A percentile compares a stretch with the other conserved stretches of the same genome.
Evolutionary conservation across 2,797 vertebrate species (phyloP).

Genomic region (Austrolebias charrua): DNA sequence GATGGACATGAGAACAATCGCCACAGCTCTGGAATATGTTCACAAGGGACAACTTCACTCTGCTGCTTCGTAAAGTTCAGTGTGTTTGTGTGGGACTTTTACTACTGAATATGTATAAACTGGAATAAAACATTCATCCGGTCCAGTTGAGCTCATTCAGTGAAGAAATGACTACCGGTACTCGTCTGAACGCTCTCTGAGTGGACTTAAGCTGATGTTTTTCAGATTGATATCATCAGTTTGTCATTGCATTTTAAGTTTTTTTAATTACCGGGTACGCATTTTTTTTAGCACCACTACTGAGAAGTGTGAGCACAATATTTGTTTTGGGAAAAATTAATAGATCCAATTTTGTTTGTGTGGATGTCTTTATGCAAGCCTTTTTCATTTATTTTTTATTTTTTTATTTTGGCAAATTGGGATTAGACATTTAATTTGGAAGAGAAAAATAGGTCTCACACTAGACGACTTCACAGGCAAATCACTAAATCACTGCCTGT

Average conservation of each 20-base stretch:
- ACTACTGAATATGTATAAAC: conserved; percentile 17
- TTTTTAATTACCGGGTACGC: too few relatives aligned
- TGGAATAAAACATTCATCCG: conserved; percentile 23
- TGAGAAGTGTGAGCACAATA: background rate
- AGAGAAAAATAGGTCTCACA: background rate
- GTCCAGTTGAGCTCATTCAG: background rate
- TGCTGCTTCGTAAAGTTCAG: conserved; percentile 74
- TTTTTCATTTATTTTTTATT: background rate
- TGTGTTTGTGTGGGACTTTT: background rate
- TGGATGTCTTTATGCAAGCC: background rate
- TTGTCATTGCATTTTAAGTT: conserved; percentile 9
- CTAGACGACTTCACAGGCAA: background rate
- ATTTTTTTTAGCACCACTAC: background rate
- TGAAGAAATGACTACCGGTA: too few relatives aligned
- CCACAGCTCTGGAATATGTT: conserved; percentile 91
- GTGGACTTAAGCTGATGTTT: conserved; percentile 7
- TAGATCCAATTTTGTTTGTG: conserved; percentile 1
- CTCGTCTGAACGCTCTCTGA: background rate
- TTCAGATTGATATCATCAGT: background rate
- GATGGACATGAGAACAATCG: conserved; percentile 95
- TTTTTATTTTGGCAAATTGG: background rate
- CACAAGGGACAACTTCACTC: conserved; percentile 91
- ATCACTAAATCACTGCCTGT: background rate
- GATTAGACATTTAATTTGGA: background rate
- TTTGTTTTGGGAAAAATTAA: conserved; percentile 6